Percentiles rank a stretch among this genome's conserved stretches.
These are phyloP conservation scores for Hydrotaea diabolus DNA, from an alignment of 2,888 invertebrate genomes.

Conservation along the genomic window DNA sequence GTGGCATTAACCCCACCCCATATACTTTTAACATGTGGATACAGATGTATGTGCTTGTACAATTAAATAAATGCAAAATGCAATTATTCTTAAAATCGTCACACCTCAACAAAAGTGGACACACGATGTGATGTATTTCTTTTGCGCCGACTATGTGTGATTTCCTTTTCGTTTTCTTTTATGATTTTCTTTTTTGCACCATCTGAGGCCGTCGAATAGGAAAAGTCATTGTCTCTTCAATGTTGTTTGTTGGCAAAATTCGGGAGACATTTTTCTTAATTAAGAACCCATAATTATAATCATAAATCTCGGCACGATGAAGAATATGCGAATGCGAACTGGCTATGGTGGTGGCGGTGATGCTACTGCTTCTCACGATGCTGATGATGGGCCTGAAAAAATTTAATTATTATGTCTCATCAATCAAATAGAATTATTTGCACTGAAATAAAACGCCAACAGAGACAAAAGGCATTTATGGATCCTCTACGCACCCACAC, in stretches of 20 bases:
- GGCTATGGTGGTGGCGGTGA: neutral
- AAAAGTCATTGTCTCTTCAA: constrained; percentile 13
- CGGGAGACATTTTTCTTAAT: constrained; percentile 38
- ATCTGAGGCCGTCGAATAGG: neutral
- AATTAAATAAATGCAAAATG: neutral
- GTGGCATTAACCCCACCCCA: constrained; percentile 11
- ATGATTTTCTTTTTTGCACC: neutral
- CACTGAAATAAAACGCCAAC: neutral
- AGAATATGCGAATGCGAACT: neutral
- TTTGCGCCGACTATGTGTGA: neutral
- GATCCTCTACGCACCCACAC: neutral
- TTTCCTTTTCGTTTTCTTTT: neutral
- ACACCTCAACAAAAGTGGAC: neutral
- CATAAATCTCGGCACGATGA: constrained; percentile 43
- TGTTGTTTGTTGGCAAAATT: neutral
- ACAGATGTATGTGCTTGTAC: too few relatives aligned
- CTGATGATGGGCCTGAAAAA: constrained; percentile 41
- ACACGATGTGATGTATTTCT: constrained; percentile 29
- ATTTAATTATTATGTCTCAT: constrained; percentile 77
- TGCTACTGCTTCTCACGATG: neutral
- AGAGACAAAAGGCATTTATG: neutral
- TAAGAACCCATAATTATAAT: constrained; percentile 50
- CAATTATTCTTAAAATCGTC: neutral
- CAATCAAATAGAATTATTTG: constrained; percentile 76
- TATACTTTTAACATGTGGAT: too few relatives aligned